Percentiles rank a stretch among this genome's conserved stretches.
These are phyloP conservation scores for Xylota segnis DNA, from an alignment of 2,888 invertebrate genomes.

Conservation along the genomic window DNA sequence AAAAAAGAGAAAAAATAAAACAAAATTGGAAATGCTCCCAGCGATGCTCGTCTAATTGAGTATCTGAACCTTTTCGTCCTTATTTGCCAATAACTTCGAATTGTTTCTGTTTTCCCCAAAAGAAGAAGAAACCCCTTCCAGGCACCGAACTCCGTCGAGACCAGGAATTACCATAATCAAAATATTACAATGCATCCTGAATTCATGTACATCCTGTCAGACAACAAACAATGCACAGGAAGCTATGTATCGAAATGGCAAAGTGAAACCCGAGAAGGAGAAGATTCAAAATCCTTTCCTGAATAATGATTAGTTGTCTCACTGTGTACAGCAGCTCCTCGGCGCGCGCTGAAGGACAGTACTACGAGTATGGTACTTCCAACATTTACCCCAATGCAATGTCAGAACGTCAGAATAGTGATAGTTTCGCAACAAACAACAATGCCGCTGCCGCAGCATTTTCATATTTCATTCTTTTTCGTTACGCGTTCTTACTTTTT, in stretches of 20 bases:
- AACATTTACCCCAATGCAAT: neutral
- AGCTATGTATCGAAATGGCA: conserved; percentile 17
- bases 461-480: conserved; percentile 26
- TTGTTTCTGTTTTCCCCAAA: conserved; percentile 37
- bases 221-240: conserved; percentile 69
- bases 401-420: conserved; percentile 30
- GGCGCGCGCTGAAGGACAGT: conserved; percentile 2
- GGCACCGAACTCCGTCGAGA: conserved; percentile 10
- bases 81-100: conserved; percentile 44
- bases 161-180: conserved; percentile 70
- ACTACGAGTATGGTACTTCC: no score
- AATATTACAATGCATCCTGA: conserved; percentile 70
- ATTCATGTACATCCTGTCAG: conserved; percentile 60
- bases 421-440: conserved; percentile 11
- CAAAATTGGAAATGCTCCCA: conserved; percentile 39
- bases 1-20: conserved; percentile 13
- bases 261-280: conserved; percentile 11
- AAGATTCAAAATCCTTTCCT: conserved; percentile 45
- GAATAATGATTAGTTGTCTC: conserved; percentile 69
- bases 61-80: conserved; percentile 42
- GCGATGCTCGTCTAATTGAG: conserved; percentile 47
- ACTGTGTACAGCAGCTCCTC: conserved; percentile 16
- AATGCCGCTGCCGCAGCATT: conserved; percentile 8
- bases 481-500: conserved; percentile 12
- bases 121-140: conserved; percentile 9